These are phyloP conservation scores for Aepyceros melampus DNA, from an alignment of 2,113 vertebrate genomes.

Conservation along the genomic window DNA sequence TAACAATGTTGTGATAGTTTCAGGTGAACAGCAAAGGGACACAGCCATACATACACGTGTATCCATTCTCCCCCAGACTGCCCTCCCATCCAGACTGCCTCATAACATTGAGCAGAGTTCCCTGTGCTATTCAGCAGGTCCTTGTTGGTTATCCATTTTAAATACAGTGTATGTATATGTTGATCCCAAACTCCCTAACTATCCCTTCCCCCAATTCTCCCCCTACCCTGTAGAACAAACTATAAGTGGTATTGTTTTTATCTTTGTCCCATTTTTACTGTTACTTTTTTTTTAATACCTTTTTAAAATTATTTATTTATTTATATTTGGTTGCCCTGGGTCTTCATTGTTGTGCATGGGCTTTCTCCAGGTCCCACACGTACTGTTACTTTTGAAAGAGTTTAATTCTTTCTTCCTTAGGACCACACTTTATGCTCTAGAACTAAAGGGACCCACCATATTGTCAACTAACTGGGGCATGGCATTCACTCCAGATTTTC, in stretches of 20 bases:
- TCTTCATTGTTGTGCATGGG: neutral
- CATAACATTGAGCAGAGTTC: neutral
- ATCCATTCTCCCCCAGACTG: neutral
- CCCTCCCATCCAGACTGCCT: neutral
- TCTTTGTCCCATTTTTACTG: neutral
- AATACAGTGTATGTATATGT: neutral
- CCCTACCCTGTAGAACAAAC: neutral
- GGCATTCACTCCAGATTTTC: neutral
- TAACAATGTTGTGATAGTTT: neutral
- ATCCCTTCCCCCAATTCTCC: neutral
- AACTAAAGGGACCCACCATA: neutral
- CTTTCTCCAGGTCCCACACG: neutral
- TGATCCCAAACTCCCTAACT: neutral
- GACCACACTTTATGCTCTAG: neutral
- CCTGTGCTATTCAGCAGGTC: neutral
- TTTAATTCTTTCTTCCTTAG: neutral
- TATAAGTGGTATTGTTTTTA: neutral
- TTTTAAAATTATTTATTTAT: neutral
- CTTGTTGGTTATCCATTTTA: neutral
- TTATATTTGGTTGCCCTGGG: neutral
- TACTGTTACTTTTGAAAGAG: neutral
- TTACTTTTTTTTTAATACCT: neutral
- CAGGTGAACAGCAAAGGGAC: neutral
- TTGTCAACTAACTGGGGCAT: conserved; percentile 14
- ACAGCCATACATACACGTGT: neutral